Conservation (phyloP, 1,140 invertebrate genomes). For the Hypothenemus hampei region DNA sequence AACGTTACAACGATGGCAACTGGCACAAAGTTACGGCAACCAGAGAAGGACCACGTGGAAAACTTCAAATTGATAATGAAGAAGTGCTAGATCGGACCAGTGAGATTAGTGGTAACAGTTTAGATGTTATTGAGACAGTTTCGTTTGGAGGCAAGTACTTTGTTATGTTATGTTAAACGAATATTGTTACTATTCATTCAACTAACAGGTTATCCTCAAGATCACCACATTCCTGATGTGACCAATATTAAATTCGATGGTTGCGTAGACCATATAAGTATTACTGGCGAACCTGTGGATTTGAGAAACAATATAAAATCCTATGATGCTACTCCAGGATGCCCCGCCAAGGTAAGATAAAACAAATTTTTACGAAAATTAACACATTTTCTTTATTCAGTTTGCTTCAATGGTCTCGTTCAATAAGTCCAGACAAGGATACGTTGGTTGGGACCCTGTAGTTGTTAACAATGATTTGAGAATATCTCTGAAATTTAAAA, state of each 20-base stretch:
- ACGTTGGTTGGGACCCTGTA: conserved; percentile 57
- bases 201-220: conserved; percentile 57
- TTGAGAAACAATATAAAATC: conserved; percentile 72
- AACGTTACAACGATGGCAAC: conserved; percentile 73
- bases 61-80: conserved; percentile 65
- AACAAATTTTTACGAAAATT: background rate
- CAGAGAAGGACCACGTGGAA: conserved; percentile 59
- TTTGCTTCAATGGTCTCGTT: conserved; percentile 56
- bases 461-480: conserved; percentile 58
- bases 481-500: conserved; percentile 87
- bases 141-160: conserved; percentile 69
- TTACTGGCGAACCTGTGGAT: conserved; percentile 70
- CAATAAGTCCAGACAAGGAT: conserved; percentile 55
- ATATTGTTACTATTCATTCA: background rate
- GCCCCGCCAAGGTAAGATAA: conserved; percentile 66
- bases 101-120: conserved; percentile 40
- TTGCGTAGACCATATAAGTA: conserved; percentile 80
- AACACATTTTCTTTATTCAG: conserved; percentile 18
- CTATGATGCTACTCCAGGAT: conserved; percentile 77
- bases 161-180: background rate
- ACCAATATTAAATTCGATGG: conserved; percentile 82
- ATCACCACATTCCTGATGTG: conserved; percentile 61
- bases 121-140: conserved; percentile 53
- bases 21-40: conserved; percentile 76
- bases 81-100: conserved; percentile 40